A percentile compares a stretch with the other conserved stretches of the same genome.
Evolutionary conservation across 2,888 invertebrate genomes (phyloP).

Genomic region (Folsomia manolachei): DNA sequence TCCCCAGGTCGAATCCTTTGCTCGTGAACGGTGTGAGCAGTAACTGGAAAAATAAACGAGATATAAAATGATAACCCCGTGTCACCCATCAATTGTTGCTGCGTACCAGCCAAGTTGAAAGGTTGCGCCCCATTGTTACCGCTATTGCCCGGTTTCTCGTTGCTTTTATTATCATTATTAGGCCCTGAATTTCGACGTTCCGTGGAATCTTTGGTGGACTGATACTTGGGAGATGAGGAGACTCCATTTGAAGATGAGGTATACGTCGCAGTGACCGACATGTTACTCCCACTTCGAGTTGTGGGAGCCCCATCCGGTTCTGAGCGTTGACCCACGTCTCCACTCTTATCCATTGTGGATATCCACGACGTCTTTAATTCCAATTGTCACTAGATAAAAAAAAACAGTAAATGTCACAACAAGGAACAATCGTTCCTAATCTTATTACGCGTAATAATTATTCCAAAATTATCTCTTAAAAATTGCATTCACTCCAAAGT

Average conservation of each 20-base stretch:
- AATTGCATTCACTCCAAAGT: too few species aligned
- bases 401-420: too few species aligned
- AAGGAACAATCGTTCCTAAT: too few species aligned
- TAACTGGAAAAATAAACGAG: not conserved
- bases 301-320: conserved; percentile 48
- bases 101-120: not conserved
- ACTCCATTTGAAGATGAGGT: conserved; percentile 16
- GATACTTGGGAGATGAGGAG: conserved; percentile 31
- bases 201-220: conserved; percentile 27
- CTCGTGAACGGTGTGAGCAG: not conserved
- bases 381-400: too few species aligned
- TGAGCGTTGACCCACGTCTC: conserved; percentile 37
- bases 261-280: conserved; percentile 29
- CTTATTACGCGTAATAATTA: too few species aligned
- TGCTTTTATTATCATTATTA: too few species aligned
- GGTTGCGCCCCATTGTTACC: not conserved
- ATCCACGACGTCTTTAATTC: too few species aligned
- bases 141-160: not conserved
- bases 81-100: not conserved
- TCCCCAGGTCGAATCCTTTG: conserved; percentile 72
- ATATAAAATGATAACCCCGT: not conserved
- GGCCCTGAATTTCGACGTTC: conserved; percentile 24
- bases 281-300: conserved; percentile 37
- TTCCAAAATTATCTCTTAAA: too few species aligned
- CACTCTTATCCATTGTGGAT: conserved; percentile 2